A percentile compares a stretch with the other conserved stretches of the same genome.
Evolutionary conservation across 2,113 vertebrate genomes (phyloP).

Genomic region (Otus sunia): DNA sequence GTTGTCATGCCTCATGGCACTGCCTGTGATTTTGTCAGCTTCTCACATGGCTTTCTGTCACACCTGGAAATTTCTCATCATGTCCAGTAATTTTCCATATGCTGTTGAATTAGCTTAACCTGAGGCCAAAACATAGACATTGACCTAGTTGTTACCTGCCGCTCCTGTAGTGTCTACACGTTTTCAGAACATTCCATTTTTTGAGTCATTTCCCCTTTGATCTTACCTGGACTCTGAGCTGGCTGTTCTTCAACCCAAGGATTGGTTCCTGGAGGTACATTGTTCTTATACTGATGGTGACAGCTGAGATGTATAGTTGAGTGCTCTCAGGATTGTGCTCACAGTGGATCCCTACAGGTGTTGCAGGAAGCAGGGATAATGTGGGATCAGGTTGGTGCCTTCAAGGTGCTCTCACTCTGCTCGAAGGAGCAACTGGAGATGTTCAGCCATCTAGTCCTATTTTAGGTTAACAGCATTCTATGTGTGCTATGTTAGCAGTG

Average conservation of each 20-base stretch:
- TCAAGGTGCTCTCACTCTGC: background rate
- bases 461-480: background rate
- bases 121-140: background rate
- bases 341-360: background rate
- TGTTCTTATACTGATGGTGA: background rate
- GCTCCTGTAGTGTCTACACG: fast-evolving
- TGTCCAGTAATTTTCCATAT: background rate
- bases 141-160: background rate
- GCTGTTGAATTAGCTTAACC: background rate
- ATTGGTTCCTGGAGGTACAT: background rate
- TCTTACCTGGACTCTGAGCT: background rate
- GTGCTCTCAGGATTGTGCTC: background rate
- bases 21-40: background rate
- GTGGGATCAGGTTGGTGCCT: background rate
- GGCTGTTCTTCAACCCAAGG: background rate
- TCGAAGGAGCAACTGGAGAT: background rate
- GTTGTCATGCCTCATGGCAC: background rate
- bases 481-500: background rate
- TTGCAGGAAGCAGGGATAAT: background rate
- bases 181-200: background rate
- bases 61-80: fast-evolving
- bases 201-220: background rate
- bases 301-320: background rate
- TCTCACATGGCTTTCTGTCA: background rate
- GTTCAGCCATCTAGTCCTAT: background rate